A percentile compares a stretch with the other conserved stretches of the same genome.
phyloP scores from a whole-genome alignment of 2,888 invertebrate species.

The Synergus japonicus region DNA sequence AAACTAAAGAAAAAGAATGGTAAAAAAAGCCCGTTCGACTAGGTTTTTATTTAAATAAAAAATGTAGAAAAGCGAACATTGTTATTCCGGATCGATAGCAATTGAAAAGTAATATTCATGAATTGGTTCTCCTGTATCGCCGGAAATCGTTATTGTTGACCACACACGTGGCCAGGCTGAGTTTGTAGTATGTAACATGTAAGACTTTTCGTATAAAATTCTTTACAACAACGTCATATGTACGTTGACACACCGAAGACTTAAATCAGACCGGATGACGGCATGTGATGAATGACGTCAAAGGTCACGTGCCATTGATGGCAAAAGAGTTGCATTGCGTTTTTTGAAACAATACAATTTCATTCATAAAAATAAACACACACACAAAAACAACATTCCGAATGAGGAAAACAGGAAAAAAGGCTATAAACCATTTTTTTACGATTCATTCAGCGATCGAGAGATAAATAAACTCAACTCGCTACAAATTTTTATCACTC shows the following conservation, averaged over 20 bases:
- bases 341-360: slow-evolving; percentile 18
- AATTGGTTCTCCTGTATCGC: slow-evolving; percentile 14
- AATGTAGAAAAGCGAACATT: too few species aligned
- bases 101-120: slow-evolving; percentile 7
- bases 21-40: not conserved
- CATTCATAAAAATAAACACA: slow-evolving; percentile 19
- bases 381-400: not conserved
- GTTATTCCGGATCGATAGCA: not conserved
- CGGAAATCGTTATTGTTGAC: slow-evolving; percentile 17
- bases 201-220: slow-evolving; percentile 33
- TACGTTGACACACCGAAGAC: slow-evolving; percentile 33
- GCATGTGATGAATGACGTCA: slow-evolving; percentile 39
- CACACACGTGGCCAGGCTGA: not conserved
- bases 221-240: slow-evolving; percentile 32
- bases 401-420: not conserved
- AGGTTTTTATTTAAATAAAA: not conserved
- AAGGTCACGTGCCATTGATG: slow-evolving; percentile 31
- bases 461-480: too few species aligned
- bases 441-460: not conserved
- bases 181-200: not conserved
- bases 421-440: not conserved
- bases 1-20: not conserved
- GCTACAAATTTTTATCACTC: too few species aligned
- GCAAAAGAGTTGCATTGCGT: slow-evolving; percentile 32
- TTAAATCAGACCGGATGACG: slow-evolving; percentile 41